Percentiles rank a stretch among this genome's conserved stretches.
Conservation (phyloP, 1,140 invertebrate species). For the Pentalonia nigronervosa region DNA sequence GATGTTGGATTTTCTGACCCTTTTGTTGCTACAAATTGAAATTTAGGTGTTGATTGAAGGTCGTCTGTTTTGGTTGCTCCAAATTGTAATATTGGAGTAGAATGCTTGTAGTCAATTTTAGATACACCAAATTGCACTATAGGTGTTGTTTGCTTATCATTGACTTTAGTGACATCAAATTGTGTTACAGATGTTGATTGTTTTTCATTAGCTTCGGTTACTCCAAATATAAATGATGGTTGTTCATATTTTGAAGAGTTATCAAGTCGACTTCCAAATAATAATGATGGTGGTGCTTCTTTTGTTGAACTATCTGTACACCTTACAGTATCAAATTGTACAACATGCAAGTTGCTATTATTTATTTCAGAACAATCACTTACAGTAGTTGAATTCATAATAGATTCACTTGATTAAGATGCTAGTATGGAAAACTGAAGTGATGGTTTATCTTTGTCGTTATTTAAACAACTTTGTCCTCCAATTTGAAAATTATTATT, state of each 20-base stretch:
- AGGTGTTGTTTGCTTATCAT: background rate
- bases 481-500: background rate
- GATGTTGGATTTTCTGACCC: background rate
- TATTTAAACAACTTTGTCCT: background rate
- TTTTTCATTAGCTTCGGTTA: background rate
- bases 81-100: slow-evolving; percentile 1
- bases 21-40: slow-evolving; percentile 4
- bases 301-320: background rate
- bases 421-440: background rate
- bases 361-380: background rate
- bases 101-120: background rate
- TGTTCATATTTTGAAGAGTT: background rate
- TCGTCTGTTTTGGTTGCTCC: background rate
- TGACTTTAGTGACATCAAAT: background rate
- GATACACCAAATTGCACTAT: background rate
- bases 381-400: background rate
- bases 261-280: background rate
- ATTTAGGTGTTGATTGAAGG: background rate
- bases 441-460: background rate
- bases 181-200: background rate
- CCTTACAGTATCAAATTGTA: background rate
- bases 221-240: slow-evolving; percentile 15
- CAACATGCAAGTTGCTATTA: background rate
- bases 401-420: background rate
- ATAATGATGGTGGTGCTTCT: background rate